phyloP scores from a whole-genome alignment of 64 coral and sea anemone genomes.

The Stylophora pistillata region DNA sequence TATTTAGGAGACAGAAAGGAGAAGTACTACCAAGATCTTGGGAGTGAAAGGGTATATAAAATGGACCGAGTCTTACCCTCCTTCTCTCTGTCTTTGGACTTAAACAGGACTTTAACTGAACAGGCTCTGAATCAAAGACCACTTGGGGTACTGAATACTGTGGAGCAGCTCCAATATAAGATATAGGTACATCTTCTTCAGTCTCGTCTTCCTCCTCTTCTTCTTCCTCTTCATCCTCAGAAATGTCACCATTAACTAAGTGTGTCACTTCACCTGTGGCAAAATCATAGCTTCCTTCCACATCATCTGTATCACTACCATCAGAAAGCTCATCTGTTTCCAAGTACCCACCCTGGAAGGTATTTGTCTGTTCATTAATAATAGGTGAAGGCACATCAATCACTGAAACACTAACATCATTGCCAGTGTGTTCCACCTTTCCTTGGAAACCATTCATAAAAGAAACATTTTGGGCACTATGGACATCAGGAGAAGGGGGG shows the following conservation, averaged over 20 bases:
- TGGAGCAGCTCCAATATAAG: conserved; percentile 33
- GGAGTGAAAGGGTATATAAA: too few relatives aligned
- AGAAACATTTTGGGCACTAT: conserved; percentile 6
- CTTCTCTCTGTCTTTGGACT: conserved; percentile 37
- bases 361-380: background rate
- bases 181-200: conserved; percentile 50
- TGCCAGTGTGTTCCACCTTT: conserved; percentile 15
- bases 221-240: conserved; percentile 18
- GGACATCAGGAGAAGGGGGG: conserved; percentile 32
- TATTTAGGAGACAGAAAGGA: too few relatives aligned
- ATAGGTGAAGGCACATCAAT: conserved; percentile 36
- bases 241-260: background rate
- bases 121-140: conserved; percentile 70
- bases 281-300: conserved; percentile 83
- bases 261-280: conserved; percentile 17
- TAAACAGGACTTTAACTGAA: conserved; percentile 66
- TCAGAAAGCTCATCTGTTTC: conserved; percentile 34
- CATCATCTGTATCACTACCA: conserved; percentile 61
- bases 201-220: conserved; percentile 24
- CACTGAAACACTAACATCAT: conserved; percentile 56
- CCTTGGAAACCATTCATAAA: conserved; percentile 1
- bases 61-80: conserved; percentile 61
- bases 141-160: conserved; percentile 53
- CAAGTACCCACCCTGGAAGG: conserved; percentile 13
- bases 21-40: too few relatives aligned